A percentile compares a stretch with the other conserved stretches of the same genome.
Evolutionary conservation across 2,888 invertebrate species (phyloP).

Genomic region (Limenitis arthemis): DNA sequence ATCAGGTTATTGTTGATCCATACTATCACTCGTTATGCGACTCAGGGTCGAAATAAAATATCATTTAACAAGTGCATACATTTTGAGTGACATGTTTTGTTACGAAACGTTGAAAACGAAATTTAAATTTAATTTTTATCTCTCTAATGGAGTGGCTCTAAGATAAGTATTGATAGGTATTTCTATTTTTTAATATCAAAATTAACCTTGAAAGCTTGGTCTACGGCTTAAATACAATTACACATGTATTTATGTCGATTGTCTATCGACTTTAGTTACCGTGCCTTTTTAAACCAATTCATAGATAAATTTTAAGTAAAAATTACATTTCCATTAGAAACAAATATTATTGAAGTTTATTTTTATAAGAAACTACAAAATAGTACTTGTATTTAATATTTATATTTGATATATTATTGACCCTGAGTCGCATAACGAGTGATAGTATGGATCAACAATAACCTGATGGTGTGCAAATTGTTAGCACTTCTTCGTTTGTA

Average conservation of each 20-base stretch:
- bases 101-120: slow-evolving; percentile 2
- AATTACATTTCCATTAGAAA: too few relatives aligned
- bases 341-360: too few relatives aligned
- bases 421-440: slow-evolving; percentile 9
- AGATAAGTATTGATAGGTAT: not conserved
- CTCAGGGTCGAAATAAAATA: slow-evolving; percentile 19
- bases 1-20: slow-evolving; percentile 10
- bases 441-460: slow-evolving; percentile 9
- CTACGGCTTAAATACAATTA: too few relatives aligned
- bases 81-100: slow-evolving; percentile 3
- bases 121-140: not conserved
- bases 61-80: slow-evolving; percentile 7
- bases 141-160: not conserved
- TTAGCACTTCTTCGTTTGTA: slow-evolving; percentile 32
- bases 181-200: too few relatives aligned
- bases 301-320: too few relatives aligned
- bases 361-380: too few relatives aligned
- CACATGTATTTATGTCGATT: too few relatives aligned
- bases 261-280: too few relatives aligned
- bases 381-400: not conserved
- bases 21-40: slow-evolving; percentile 6
- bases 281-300: too few relatives aligned
- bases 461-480: slow-evolving; percentile 30
- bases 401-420: slow-evolving; percentile 9
- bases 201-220: too few relatives aligned